Evolutionary conservation across 2,113 vertebrate species (phyloP).

Genomic region (Heterocephalus glaber): DNA sequence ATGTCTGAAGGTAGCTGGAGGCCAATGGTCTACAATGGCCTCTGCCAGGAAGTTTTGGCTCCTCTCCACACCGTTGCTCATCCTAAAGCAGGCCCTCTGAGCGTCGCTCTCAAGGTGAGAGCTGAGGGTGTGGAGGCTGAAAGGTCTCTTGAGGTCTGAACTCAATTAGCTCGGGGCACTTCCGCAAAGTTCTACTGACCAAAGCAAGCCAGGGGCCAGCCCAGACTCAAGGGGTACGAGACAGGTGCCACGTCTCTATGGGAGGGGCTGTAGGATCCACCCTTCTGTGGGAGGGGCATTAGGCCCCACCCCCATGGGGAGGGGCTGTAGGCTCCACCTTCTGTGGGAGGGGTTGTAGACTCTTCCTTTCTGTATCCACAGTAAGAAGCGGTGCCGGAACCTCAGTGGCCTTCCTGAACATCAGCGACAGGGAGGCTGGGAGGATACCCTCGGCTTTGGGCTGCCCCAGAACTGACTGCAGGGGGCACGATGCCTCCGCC

Average conservation of each 20-base stretch:
- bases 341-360: neutral
- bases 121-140: fast-evolving
- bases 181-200: neutral
- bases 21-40: fast-evolving
- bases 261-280: neutral
- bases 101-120: neutral
- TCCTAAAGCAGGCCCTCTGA: neutral
- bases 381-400: fast-evolving
- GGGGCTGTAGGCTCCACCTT: neutral
- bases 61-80: neutral
- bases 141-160: neutral
- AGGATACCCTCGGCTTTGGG: neutral
- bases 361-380: neutral
- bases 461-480: neutral
- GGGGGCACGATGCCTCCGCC: neutral
- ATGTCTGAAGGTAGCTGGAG: neutral
- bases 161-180: fast-evolving
- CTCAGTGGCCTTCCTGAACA: neutral
- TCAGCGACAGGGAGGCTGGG: fast-evolving
- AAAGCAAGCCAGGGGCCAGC: neutral
- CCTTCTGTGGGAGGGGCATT: neutral
- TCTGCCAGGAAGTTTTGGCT: neutral
- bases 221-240: neutral
- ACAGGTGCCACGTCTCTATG: neutral
- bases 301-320: neutral